Conservation (phyloP, 2,797 vertebrate genomes). For the Cyclopterus lumpus region DNA sequence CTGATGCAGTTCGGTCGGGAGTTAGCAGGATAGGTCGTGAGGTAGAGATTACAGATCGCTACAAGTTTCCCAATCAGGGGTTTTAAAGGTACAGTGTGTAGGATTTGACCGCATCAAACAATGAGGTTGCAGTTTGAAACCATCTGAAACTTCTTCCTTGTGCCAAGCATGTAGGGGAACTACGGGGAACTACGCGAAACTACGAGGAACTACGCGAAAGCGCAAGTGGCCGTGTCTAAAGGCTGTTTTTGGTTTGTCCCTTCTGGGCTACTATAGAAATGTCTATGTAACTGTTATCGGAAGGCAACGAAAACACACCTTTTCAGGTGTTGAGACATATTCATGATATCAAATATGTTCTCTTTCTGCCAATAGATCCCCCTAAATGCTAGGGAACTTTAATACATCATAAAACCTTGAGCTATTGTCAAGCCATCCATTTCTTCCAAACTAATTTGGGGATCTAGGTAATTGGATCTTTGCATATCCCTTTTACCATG, state of each 20-base stretch:
- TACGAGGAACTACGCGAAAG: background rate
- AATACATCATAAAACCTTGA: conserved; percentile 11
- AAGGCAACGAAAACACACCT: too few species aligned
- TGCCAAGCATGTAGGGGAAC: too few species aligned
- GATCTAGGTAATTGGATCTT: conserved; percentile 11
- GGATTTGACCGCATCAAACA: background rate
- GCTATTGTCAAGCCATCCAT: conserved; percentile 7
- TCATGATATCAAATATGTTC: background rate
- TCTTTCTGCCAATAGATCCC: background rate
- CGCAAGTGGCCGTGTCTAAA: too few species aligned
- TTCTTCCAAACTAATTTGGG: conserved; percentile 2
- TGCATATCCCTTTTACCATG: background rate
- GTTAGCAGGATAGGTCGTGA: too few species aligned
- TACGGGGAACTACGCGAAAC: background rate
- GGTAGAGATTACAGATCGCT: too few species aligned
- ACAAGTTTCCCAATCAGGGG: background rate
- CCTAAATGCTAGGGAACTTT: background rate
- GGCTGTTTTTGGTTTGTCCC: background rate
- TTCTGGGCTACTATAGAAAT: too few species aligned
- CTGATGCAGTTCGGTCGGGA: too few species aligned
- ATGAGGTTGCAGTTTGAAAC: background rate
- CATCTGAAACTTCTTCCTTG: background rate
- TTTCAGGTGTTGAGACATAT: too few species aligned
- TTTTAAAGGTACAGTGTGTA: background rate
- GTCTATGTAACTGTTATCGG: too few species aligned